Conservation (phyloP, 2,113 vertebrate genomes). For the Pyrgilauda ruficollis region DNA sequence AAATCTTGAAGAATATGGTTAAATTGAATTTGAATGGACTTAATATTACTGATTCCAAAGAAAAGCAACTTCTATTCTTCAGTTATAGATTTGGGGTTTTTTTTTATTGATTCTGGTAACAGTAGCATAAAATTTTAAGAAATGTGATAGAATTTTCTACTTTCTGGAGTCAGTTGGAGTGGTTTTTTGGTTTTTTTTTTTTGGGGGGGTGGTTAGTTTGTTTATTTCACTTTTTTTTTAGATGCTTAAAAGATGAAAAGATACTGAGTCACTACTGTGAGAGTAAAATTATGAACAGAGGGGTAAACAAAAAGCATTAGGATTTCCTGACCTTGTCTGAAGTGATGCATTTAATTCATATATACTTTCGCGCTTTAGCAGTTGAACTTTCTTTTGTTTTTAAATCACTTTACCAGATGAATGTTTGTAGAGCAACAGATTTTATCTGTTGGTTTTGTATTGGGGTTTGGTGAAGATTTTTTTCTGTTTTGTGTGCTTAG, state of each 20-base stretch:
- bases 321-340: background rate
- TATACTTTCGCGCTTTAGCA: background rate
- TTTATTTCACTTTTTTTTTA: background rate
- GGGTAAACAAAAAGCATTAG: background rate
- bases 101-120: background rate
- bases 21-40: background rate
- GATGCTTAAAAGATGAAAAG: background rate
- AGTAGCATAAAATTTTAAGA: background rate
- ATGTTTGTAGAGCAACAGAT: background rate
- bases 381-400: background rate
- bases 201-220: accelerated
- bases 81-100: background rate
- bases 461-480: accelerated
- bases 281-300: background rate
- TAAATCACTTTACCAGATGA: background rate
- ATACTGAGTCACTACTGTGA: background rate
- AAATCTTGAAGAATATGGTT: background rate
- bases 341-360: background rate
- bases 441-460: background rate
- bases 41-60: background rate
- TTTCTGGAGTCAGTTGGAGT: background rate
- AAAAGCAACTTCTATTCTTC: background rate
- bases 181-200: background rate
- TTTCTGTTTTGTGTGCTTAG: background rate
- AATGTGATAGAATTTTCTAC: background rate